These are phyloP conservation scores for Simalia tracyae DNA, from an alignment of 2,797 vertebrate genomes.

Conservation along the genomic window DNA sequence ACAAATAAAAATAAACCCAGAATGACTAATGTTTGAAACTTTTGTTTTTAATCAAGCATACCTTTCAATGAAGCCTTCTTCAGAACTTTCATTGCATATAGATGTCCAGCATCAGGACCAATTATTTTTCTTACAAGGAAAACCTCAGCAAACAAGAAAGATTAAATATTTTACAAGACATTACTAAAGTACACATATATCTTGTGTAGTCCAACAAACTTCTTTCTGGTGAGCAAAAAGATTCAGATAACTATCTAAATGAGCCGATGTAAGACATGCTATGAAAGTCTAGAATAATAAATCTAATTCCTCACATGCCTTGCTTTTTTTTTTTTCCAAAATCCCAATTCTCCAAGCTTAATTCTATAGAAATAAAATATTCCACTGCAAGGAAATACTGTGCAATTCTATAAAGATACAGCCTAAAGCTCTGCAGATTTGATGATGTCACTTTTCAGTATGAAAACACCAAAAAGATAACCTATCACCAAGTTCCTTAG, in stretches of 20 bases:
- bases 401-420: rapidly evolving
- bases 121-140: conserved; percentile 95
- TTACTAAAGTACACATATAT: neutral
- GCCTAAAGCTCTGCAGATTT: neutral
- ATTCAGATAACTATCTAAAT: neutral
- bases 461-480: neutral
- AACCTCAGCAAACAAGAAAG: conserved; percentile 77
- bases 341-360: neutral
- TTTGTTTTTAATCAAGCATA: conserved; percentile 54
- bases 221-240: neutral
- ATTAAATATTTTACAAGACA: neutral
- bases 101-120: conserved; percentile 93
- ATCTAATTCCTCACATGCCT: neutral
- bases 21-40: neutral
- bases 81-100: conserved; percentile 99
- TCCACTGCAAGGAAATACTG: neutral
- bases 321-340: neutral
- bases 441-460: too few species aligned
- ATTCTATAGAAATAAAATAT: neutral
- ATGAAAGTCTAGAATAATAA: neutral
- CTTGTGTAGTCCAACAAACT: neutral
- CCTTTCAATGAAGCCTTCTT: conserved; percentile 99
- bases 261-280: rapidly evolving
- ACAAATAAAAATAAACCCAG: neutral
- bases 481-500: neutral